These are phyloP conservation scores for Echinometra lucunter DNA, from an alignment of 53 echinoderm and acorn worm species.

Conservation along the genomic window DNA sequence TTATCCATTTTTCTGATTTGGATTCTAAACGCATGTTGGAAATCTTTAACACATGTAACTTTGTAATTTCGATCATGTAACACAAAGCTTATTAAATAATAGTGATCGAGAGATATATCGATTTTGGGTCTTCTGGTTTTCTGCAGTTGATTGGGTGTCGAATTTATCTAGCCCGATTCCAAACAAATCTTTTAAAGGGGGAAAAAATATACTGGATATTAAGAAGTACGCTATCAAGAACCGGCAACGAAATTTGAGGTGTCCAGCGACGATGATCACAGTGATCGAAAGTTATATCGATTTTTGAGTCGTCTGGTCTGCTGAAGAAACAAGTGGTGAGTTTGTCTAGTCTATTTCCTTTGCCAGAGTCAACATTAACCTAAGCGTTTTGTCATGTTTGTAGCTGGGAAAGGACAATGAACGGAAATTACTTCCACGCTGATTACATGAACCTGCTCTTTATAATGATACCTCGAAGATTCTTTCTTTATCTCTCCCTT, in stretches of 20 bases:
- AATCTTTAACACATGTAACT: neutral
- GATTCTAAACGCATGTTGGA: too few species aligned
- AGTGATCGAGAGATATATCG: neutral
- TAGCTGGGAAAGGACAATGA: neutral
- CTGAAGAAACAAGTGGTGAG: neutral
- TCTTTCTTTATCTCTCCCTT: neutral
- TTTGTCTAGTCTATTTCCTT: neutral
- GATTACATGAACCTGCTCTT: neutral
- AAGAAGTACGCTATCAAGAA: too few species aligned
- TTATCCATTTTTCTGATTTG: too few species aligned
- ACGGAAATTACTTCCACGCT: neutral
- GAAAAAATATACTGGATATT: too few species aligned
- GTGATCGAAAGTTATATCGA: neutral
- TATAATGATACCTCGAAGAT: neutral
- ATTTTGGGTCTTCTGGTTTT: neutral
- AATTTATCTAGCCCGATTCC: neutral
- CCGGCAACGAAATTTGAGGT: too few species aligned
- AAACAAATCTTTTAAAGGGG: too few species aligned
- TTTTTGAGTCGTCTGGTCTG: neutral
- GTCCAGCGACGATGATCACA: too few species aligned
- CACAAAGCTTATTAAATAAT: neutral
- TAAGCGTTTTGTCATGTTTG: neutral
- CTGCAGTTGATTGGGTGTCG: neutral
- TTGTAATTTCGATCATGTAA: neutral
- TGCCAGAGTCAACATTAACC: neutral